phyloP scores from a whole-genome alignment of 2,113 vertebrate genomes.

The Salvator merianae region DNA sequence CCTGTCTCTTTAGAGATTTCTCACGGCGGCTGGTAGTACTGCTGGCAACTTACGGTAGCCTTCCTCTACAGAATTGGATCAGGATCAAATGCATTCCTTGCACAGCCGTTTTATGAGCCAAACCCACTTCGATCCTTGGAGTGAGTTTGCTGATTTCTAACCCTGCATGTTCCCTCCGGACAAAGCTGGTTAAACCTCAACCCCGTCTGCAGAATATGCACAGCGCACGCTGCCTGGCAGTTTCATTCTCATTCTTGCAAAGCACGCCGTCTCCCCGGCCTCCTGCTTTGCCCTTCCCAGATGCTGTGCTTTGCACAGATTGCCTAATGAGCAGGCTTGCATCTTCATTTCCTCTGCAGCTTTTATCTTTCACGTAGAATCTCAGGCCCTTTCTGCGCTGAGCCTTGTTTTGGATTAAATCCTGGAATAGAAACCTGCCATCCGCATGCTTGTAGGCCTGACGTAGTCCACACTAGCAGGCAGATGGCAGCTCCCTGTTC shows the following conservation, averaged over 20 bases:
- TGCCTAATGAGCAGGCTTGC: background rate
- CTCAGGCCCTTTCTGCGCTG: too few species aligned
- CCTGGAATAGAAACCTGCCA: too few species aligned
- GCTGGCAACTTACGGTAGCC: background rate
- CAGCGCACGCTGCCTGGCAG: background rate
- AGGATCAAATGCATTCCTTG: background rate
- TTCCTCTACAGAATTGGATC: background rate
- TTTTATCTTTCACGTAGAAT: background rate
- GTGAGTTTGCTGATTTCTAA: background rate
- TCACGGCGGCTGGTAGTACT: background rate
- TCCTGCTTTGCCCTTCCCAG: background rate
- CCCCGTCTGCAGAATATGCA: background rate
- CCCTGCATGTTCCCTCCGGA: background rate
- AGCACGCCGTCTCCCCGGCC: background rate
- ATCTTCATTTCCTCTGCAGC: background rate
- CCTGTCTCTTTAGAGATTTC: background rate
- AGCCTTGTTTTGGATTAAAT: too few species aligned
- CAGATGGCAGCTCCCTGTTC: too few species aligned
- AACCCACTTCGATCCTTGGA: conserved; percentile 9
- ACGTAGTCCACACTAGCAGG: too few species aligned
- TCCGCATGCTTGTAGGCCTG: too few species aligned
- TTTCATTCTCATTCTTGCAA: background rate
- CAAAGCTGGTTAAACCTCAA: background rate
- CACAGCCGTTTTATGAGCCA: conserved; percentile 11
- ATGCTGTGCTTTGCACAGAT: background rate